Base-by-base conservation (phyloP, 2,113 vertebrate species). In the Calyptommatus sinebrachiatus region DNA sequence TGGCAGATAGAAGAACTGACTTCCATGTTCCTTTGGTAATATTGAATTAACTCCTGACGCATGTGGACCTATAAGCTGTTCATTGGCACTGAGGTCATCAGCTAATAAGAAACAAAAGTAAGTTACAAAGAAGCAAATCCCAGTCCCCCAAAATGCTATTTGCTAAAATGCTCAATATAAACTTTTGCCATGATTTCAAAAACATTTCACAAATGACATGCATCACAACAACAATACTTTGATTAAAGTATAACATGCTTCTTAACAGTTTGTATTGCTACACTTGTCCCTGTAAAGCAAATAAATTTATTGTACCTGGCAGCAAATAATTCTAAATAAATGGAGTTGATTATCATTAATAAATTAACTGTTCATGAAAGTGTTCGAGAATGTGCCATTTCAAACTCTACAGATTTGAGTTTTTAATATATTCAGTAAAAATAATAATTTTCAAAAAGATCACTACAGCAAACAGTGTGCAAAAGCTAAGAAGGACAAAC, bases 11-110 rank as follows among this genome's bases (percentile, higher is more conserved):
- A 98, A 99, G 91, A 99, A 99, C 73, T 96, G 97, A 87, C 98
- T 99, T 88, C 98, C 98, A 1, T 99, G 98, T 88, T 99, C 98
- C 93, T 99, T 99, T 77, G 98, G 98, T 78, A 99, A 95, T 87
- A 99, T 99, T 66, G 98, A 99, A 94, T 99, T 99, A 86, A 98
- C 94, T 0, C 98, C 98, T 1, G 98, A 97, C 1, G 97, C 96
- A 21, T 97, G 97, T 46, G 97, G 96, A 71, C 98, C 97, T 2
- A 93, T 94, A 61, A 99, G 96, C 90, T 98, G 97, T 88, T 99
- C 97, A 48, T 95, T 98, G 86, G 96, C 96, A 85, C 97, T 97
- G 91, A 99, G 96, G 91, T 98, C 97, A 94, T 99, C 98, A 57
- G 97, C 98, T 99, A 92, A 81, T 50, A 80, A 45, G 69, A 80